Percentiles rank a stretch among this genome's conserved stretches.
Conservation (phyloP, 2,888 invertebrate species). For the Catotricha subobsoleta region DNA sequence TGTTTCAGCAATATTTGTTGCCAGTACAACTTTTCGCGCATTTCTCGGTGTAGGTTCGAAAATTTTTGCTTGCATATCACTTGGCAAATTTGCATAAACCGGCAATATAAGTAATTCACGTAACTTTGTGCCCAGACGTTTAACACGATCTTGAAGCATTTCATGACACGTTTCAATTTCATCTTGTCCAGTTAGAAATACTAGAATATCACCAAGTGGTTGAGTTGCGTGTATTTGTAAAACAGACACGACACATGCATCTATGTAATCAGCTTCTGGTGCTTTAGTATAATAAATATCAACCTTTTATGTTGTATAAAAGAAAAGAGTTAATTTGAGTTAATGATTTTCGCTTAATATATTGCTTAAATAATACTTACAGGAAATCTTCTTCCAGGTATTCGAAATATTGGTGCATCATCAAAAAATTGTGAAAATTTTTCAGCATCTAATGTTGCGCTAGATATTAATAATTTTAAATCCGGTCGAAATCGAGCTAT, state of each 20-base stretch:
- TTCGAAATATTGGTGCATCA: constrained; percentile 92
- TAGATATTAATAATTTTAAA: constrained; percentile 89
- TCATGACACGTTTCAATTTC: constrained; percentile 84
- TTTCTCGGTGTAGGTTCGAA: constrained; percentile 95
- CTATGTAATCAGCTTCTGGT: constrained; percentile 97
- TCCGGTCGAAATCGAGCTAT: constrained; percentile 85
- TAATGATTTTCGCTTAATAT: background rate
- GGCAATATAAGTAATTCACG: constrained; percentile 84
- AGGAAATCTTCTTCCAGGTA: constrained; percentile 93
- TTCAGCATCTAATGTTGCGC: constrained; percentile 93
- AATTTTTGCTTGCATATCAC: constrained; percentile 97
- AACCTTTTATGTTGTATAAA: constrained; percentile 25
- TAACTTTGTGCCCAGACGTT: constrained; percentile 82
- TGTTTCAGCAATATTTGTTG: constrained; percentile 98
- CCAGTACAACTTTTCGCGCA: constrained; percentile 90
- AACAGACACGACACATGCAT: constrained; percentile 93
- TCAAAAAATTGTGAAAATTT: constrained; percentile 98
- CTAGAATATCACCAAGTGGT: constrained; percentile 85
- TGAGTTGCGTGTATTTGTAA: constrained; percentile 97
- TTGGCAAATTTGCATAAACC: constrained; percentile 95
- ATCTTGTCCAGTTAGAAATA: constrained; percentile 88
- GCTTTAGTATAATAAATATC: constrained; percentile 99
- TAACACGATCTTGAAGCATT: constrained; percentile 73
- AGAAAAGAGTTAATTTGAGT: background rate
- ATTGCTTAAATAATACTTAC: constrained; percentile 25